phyloP scores from a whole-genome alignment of 2,113 vertebrate species.

The zebrafish (Danio rerio) region DNA sequence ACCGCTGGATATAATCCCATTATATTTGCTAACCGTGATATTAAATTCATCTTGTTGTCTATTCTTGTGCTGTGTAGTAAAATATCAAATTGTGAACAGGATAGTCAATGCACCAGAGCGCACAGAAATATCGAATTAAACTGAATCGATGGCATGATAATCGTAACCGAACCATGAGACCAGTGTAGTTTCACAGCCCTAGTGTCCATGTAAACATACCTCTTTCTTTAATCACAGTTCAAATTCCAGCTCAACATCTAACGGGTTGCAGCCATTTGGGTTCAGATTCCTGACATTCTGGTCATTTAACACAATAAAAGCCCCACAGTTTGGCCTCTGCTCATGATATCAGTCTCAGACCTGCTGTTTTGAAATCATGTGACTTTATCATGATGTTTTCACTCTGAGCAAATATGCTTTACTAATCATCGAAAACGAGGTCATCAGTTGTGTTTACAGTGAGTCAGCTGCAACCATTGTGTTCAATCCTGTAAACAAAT shows the following conservation, averaged over 20 bases:
- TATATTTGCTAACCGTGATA: no score
- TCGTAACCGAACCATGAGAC: no score
- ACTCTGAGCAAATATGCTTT: constrained; percentile 1
- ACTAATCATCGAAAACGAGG: neutral
- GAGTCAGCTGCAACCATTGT: constrained; percentile 30
- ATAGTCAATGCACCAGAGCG: no score
- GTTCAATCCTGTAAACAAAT: neutral
- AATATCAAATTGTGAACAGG: no score
- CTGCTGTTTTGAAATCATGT: neutral
- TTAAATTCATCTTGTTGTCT: no score
- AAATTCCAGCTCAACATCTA: neutral
- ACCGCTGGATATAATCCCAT: no score
- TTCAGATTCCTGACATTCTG: neutral
- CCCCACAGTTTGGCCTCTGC: neutral
- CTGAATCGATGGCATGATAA: no score
- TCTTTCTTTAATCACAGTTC: no score
- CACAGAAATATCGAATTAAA: no score
- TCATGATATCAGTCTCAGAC: neutral
- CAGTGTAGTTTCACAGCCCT: no score
- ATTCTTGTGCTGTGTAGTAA: no score
- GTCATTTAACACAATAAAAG: neutral
- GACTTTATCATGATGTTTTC: neutral
- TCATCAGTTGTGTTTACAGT: constrained; percentile 16
- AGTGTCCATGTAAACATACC: no score
- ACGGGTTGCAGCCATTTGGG: neutral